These are phyloP conservation scores for Stichopus horrens DNA, from an alignment of 53 echinoderm and acorn worm genomes.

Conservation along the genomic window DNA sequence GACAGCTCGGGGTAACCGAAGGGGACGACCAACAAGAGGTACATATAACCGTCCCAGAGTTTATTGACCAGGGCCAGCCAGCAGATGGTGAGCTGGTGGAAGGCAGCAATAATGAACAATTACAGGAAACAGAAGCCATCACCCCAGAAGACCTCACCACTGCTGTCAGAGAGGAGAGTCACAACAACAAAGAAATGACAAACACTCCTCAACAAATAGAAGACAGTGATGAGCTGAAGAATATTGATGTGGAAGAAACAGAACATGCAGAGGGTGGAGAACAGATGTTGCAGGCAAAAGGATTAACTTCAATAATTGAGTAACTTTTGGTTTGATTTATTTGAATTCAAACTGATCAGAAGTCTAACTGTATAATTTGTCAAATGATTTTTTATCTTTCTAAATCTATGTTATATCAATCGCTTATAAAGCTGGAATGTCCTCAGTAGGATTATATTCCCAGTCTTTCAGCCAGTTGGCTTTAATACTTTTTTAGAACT, in stretches of 20 bases:
- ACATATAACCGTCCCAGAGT: neutral
- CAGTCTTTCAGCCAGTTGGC: slow-evolving; percentile 6
- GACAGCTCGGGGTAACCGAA: neutral
- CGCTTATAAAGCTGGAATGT: neutral
- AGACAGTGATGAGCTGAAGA: neutral
- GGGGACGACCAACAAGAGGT: slow-evolving; percentile 9
- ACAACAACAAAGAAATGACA: neutral
- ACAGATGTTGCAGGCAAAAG: neutral
- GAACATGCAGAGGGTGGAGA: neutral
- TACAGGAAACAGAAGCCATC: neutral
- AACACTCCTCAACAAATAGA: neutral
- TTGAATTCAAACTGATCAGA: no score
- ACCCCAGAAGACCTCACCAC: neutral
- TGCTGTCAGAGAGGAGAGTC: neutral
- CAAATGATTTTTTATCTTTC: neutral
- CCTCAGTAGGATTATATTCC: neutral
- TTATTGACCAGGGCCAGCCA: slow-evolving; percentile 7
- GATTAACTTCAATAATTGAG: neutral
- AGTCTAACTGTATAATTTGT: no score
- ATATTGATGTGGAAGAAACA: neutral
- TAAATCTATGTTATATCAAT: neutral
- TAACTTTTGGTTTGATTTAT: no score
- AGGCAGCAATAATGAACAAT: neutral
- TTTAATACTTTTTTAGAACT: neutral
- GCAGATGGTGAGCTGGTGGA: neutral